A percentile compares a stretch with the other conserved stretches of the same genome.
These are phyloP conservation scores for Clitarchus hookeri DNA, from an alignment of 2,888 invertebrate species.

Conservation along the genomic window DNA sequence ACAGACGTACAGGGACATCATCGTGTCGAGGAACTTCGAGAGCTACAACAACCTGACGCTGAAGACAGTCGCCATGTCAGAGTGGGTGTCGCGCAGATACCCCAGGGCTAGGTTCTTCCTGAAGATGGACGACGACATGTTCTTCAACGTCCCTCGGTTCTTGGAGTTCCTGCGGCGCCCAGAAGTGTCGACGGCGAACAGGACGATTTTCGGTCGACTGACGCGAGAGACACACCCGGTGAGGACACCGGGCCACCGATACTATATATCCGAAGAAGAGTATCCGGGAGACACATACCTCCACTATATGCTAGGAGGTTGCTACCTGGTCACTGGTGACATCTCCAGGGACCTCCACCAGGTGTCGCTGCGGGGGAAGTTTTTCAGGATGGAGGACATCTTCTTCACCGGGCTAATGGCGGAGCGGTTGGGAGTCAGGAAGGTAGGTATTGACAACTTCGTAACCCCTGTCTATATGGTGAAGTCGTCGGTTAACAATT, in stretches of 20 bases:
- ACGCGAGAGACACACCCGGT: constrained; percentile 85
- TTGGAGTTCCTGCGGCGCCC: constrained; percentile 63
- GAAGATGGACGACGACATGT: constrained; percentile 90
- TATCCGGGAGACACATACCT: constrained; percentile 79
- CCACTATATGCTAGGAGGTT: constrained; percentile 91
- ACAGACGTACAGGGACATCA: constrained; percentile 74
- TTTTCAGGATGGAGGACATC: constrained; percentile 88
- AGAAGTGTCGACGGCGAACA: not conserved
- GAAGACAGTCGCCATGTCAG: constrained; percentile 80
- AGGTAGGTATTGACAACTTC: not conserved
- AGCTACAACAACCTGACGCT: constrained; percentile 81
- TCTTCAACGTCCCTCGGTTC: constrained; percentile 77
- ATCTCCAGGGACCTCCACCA: constrained; percentile 71
- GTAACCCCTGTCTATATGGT: not conserved
- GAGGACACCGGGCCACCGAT: constrained; percentile 82
- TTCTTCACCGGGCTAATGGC: constrained; percentile 90
- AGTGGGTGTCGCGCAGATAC: constrained; percentile 80
- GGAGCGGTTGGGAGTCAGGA: not conserved
- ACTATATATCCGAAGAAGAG: constrained; percentile 79
- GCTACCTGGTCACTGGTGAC: constrained; percentile 80
- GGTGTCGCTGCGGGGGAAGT: constrained; percentile 70
- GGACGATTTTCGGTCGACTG: constrained; percentile 50
- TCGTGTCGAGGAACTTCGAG: constrained; percentile 74
- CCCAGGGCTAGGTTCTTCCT: constrained; percentile 73
- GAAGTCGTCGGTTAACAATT: not conserved